Evolutionary conservation across 35 echinoderm and acorn worm species (phyloP).

Genomic region (Antedon bifida): DNA sequence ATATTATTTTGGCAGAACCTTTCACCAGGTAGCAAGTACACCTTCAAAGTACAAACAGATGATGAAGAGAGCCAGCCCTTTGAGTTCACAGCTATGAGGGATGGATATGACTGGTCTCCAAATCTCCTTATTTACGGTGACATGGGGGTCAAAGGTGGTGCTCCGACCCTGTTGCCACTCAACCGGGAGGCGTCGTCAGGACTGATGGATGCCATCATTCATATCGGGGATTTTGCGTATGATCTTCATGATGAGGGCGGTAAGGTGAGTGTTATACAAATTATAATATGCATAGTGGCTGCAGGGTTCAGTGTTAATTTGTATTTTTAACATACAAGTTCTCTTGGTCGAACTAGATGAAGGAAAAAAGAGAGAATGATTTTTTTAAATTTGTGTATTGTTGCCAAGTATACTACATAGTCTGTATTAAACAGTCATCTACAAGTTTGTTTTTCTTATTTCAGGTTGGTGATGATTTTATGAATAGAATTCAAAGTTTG

Average conservation of each 20-base stretch:
- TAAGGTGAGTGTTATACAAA: slow-evolving; percentile 27
- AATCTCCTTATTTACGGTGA: slow-evolving; percentile 62
- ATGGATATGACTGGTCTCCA: slow-evolving; percentile 56
- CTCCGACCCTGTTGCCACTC: slow-evolving; percentile 53
- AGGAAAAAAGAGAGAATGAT: too few relatives aligned
- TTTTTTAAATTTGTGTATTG: too few relatives aligned
- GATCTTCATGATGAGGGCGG: slow-evolving; percentile 77
- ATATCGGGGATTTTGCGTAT: slow-evolving; percentile 85
- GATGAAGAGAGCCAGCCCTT: slow-evolving; percentile 22
- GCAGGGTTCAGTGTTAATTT: too few relatives aligned
- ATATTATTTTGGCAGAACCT: slow-evolving; percentile 24
- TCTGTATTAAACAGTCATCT: too few relatives aligned
- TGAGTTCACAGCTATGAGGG: slow-evolving; percentile 44
- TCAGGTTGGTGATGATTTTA: slow-evolving; percentile 76
- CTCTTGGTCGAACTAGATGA: too few relatives aligned
- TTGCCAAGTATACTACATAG: too few relatives aligned
- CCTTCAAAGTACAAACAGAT: slow-evolving; percentile 39
- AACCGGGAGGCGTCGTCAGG: slow-evolving; percentile 22
- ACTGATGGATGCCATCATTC: slow-evolving; percentile 47
- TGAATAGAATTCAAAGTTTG: slow-evolving; percentile 63
- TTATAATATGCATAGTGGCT: not conserved
- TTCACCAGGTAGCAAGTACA: slow-evolving; percentile 36
- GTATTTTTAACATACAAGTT: too few relatives aligned
- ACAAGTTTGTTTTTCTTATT: not conserved
- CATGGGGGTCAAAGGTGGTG: slow-evolving; percentile 67